A percentile compares a stretch with the other conserved stretches of the same genome.
These are phyloP conservation scores for Cavia aperea DNA, from an alignment of 2,113 vertebrate species.

Conservation along the genomic window DNA sequence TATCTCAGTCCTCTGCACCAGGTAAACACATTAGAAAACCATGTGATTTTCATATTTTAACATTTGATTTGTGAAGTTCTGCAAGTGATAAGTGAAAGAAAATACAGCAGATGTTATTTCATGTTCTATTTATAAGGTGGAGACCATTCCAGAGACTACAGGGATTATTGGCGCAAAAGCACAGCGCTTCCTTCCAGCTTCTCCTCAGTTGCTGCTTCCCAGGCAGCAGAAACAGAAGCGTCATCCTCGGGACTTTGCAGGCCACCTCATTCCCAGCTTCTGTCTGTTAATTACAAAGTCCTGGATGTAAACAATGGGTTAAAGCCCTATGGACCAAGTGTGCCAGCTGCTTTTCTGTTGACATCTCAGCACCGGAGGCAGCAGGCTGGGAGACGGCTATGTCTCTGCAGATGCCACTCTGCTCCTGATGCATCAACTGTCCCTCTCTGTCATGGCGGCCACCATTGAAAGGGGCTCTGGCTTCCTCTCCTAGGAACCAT, in stretches of 20 bases:
- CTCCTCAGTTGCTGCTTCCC: neutral
- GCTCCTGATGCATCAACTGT: neutral
- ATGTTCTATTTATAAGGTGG: constrained; percentile 53
- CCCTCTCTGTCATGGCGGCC: neutral
- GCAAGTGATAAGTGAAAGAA: constrained; percentile 44
- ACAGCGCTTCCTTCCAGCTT: constrained; percentile 38
- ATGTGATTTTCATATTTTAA: constrained; percentile 69
- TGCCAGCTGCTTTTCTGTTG: neutral
- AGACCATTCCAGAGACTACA: constrained; percentile 60
- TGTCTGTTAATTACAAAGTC: neutral
- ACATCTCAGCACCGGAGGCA: neutral
- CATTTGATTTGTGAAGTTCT: constrained; percentile 56
- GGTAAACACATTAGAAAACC: constrained; percentile 67
- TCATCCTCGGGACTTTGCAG: neutral
- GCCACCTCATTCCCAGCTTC: neutral
- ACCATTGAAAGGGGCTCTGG: neutral
- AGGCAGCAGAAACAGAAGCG: neutral
- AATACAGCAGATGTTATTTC: constrained; percentile 54
- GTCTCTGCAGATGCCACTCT: neutral
- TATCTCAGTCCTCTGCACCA: constrained; percentile 66
- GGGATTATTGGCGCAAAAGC: constrained; percentile 56
- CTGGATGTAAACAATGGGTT: constrained; percentile 38
- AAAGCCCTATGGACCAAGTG: neutral
- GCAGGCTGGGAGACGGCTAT: neutral
- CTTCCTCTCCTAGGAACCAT: neutral